Evolutionary conservation across 2,888 invertebrate species (phyloP).

Genomic region (Eristalis pertinax): DNA sequence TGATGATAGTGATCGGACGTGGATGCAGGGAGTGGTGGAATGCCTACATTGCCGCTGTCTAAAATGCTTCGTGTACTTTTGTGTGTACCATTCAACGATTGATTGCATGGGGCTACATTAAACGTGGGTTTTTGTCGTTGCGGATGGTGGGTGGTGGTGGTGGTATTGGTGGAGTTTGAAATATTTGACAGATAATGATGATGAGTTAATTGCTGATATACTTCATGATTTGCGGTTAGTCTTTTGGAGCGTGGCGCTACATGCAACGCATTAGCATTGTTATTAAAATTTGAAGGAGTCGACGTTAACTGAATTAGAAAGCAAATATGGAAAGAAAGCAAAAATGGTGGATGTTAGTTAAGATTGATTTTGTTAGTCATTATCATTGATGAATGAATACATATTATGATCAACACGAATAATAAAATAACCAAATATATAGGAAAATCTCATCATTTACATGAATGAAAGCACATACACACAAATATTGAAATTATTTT

Average conservation of each 20-base stretch:
- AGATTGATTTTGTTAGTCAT: conserved; percentile 11
- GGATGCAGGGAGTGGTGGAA: conserved; percentile 73
- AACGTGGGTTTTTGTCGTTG: conserved; percentile 82
- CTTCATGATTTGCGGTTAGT: conserved; percentile 75
- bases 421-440: neutral
- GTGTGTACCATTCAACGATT: conserved; percentile 64
- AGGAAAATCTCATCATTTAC: neutral
- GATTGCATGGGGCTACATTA: conserved; percentile 78
- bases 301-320: conserved; percentile 78
- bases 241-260: conserved; percentile 81
- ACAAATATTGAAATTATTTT: neutral
- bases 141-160: conserved; percentile 67
- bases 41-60: conserved; percentile 51
- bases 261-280: conserved; percentile 84
- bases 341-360: conserved; percentile 6
- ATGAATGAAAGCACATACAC: neutral
- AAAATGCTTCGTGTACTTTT: conserved; percentile 66
- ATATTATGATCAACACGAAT: neutral
- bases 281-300: conserved; percentile 83
- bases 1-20: conserved; percentile 63
- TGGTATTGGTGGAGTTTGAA: conserved; percentile 20
- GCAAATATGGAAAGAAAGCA: conserved; percentile 16
- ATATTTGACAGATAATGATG: conserved; percentile 60
- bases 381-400: neutral
- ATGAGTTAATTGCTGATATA: conserved; percentile 70